Base-by-base conservation (phyloP, 1,140 invertebrate species). In the Oedothorax gibbosus region DNA sequence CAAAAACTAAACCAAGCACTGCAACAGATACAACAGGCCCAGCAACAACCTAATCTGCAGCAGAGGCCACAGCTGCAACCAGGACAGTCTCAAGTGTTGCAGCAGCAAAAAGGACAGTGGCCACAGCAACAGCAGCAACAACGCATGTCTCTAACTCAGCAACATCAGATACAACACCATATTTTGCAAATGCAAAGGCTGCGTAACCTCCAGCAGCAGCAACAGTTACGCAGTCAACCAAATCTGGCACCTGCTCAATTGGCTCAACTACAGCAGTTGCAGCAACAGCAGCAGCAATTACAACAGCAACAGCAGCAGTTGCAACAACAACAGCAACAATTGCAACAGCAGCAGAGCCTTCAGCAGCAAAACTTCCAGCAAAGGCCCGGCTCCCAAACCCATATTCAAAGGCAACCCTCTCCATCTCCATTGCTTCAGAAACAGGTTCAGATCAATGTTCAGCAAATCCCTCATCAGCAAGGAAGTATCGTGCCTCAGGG, bases 161-260 rank as follows among this genome's bases (percentile, higher is more conserved):
- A 71, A 65, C 76, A 64, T 7, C 86, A 85, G 18, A 53, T 71
- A 77, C 82, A 79, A 10, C 78, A 82, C 71, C 79, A 85, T 18
- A 35, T 51, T 21, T n/a, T 65, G 8, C 86, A 85, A 80, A 10
- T 77, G 51, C 80, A 77, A 12, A 57, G 65, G 15, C 11, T 84
- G 53, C 88, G 88, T 65, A 86, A 87, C 56, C 89, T 89, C 71
- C 90, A 90, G 76, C 88, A 90, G 71, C 89, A 87, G 60, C 87
- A 91, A 80, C 90, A 90, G 21, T 89, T 90, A 49, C 87, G 87
- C 15, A 85, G 85, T 35, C 85, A 86, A 20, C 86, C 86, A 73
- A 80, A 78, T 53, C 60, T 73, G 20, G 81, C 84, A 64, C 72
- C 77, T 56, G 35, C 73, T 20, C 88, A 88, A 20, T 89, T 78